Conservation (phyloP, 2,797 vertebrate genomes). For the Siniperca undulata region DNA sequence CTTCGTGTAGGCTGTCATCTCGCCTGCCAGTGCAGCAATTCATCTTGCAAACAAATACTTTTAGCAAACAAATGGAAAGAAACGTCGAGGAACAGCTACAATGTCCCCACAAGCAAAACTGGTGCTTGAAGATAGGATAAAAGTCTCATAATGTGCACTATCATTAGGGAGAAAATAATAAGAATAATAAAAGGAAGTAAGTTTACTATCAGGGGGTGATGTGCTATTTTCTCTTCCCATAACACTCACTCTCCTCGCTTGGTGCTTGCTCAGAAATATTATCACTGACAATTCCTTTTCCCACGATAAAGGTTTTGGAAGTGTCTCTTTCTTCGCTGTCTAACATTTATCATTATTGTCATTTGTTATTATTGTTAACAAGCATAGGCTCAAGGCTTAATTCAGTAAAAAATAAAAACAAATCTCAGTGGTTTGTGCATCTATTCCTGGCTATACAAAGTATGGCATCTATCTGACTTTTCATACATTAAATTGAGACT, state of each 20-base stretch:
- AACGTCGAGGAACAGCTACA: slow-evolving; percentile 73
- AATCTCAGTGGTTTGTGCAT: slow-evolving; percentile 90
- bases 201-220: slow-evolving; percentile 74
- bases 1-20: slow-evolving; percentile 91
- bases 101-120: slow-evolving; percentile 73
- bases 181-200: slow-evolving; percentile 70
- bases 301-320: slow-evolving; percentile 58
- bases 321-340: slow-evolving; percentile 68
- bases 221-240: slow-evolving; percentile 72
- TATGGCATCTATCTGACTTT: background rate
- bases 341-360: slow-evolving; percentile 58
- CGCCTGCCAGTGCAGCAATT: slow-evolving; percentile 86
- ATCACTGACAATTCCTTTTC: slow-evolving; percentile 68
- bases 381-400: slow-evolving; percentile 82
- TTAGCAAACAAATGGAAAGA: slow-evolving; percentile 85
- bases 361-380: slow-evolving; percentile 83
- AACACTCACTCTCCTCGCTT: slow-evolving; percentile 57
- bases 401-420: slow-evolving; percentile 80
- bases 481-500: slow-evolving; percentile 6
- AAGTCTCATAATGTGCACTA: slow-evolving; percentile 76
- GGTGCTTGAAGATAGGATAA: slow-evolving; percentile 76
- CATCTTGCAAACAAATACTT: slow-evolving; percentile 91
- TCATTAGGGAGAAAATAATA: slow-evolving; percentile 78
- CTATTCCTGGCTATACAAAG: slow-evolving; percentile 53
- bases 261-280: slow-evolving; percentile 70